Evolutionary conservation across 2,113 vertebrate species (phyloP).

Genomic region (Oxyruncus cristatus): DNA sequence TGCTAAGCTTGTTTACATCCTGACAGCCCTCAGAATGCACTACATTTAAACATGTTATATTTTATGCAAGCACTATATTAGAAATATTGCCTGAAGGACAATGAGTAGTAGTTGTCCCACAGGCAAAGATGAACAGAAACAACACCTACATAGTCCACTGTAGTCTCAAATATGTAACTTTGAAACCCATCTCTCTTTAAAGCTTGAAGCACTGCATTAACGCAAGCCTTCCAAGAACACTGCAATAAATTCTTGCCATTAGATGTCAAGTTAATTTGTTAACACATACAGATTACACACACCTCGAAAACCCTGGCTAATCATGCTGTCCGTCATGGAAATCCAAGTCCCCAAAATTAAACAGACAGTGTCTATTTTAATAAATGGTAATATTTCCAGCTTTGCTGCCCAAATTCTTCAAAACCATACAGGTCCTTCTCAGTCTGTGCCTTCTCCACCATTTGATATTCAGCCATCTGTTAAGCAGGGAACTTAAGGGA

Average conservation of each 20-base stretch:
- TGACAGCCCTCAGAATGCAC: not conserved
- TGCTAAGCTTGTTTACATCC: not conserved
- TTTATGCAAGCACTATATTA: not conserved
- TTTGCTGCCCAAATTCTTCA: not conserved
- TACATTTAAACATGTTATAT: not conserved
- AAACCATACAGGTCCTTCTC: not conserved
- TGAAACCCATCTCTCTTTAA: not conserved
- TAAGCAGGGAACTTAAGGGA: not conserved
- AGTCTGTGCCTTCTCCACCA: not conserved
- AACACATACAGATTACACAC: not conserved
- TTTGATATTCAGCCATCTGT: not conserved
- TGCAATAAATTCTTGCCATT: not conserved
- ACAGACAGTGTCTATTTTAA: not conserved
- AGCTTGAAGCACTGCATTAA: not conserved
- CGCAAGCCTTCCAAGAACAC: not conserved
- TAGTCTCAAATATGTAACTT: not conserved
- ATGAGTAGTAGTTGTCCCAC: not conserved
- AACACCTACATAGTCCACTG: accelerated
- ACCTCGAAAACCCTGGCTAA: not conserved
- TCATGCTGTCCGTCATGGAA: not conserved
- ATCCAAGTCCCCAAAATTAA: not conserved
- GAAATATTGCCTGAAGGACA: not conserved
- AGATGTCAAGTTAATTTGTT: not conserved
- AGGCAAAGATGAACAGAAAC: not conserved
- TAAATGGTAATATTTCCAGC: not conserved